Base-by-base conservation (phyloP, 1,140 invertebrate species). In the Bombus superbus region DNA sequence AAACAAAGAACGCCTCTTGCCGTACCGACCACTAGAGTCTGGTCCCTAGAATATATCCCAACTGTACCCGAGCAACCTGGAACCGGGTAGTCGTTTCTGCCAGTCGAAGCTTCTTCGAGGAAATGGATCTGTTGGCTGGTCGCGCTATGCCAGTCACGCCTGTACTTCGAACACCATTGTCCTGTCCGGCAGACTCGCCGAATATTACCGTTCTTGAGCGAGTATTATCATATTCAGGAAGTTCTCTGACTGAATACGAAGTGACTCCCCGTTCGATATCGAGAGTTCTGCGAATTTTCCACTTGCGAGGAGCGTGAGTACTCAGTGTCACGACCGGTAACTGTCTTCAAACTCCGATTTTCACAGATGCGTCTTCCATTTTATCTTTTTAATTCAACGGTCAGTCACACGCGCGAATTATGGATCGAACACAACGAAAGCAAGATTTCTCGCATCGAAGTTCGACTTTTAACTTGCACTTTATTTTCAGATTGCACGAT, bases 161-260 rank as follows among this genome's bases (percentile, higher is more conserved):
- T 82, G 79, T 86, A 83, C 81, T 81, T 62, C 76, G 73, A 86
- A 82, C 64, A 83, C 77, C 83, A 85, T 85, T 85, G 83, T 85
- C 83, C 83, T 80, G 85, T 83, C 85, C 74, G 62, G 25, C 80
- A 10, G 64, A 71, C 85, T 83, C 85, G 80, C 85, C 85, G 85
- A 86, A 86, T 86, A 86, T 86, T 86, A 82, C 85, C 85, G 80
- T 82, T 86, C 85, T 59, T 32, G 85, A 57, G 42, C 76, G 68
- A 80, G 74, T 86, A 86, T 84, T 86, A 86, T 79, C 85, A 86
- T 86, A 86, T 86, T 86, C 85, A 86, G 85, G 85, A 86, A 86
- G 85, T 77, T 47, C 69, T 57, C 42, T 47, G 68, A 53, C 44
- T 69, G 85, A 83, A 86, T 86, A 78, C 79, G 78, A 80, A 85